Base-by-base conservation (phyloP, 2,888 invertebrate genomes). In the Dicycla oo region DNA sequence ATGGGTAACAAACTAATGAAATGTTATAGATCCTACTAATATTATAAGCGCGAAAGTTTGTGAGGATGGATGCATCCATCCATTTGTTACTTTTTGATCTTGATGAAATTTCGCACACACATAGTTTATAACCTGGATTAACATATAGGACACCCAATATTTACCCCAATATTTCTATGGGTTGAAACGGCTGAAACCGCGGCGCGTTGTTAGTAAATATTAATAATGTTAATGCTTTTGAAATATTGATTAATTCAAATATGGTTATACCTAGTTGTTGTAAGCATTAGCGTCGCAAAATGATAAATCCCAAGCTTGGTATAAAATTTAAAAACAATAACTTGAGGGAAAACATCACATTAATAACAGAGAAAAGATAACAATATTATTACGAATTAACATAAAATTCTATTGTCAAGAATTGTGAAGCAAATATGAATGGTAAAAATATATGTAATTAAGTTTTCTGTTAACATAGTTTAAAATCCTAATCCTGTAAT, bases 311-410 rank as follows among this genome's bases (percentile, higher is more conserved):
- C 0, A 5, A 34, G 20, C 43, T 34, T 15, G 2, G 10, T 11
- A 56, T 26, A 34, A 26, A 34, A 70, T 23, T 66, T 51, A 20
- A 56, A 49, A 51, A 40, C 23, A 53, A 30, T 47, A 58, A 26
- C 11, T 23, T 53, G 15, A 26, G 23, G 30, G 20, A 56, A 49
- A 72, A 45, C n/a, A 45, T 40, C 10, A 34, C 13, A 38, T 34
- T 66, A 20, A 56, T 65, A 23, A 30, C 13, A 53, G 1, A 26
- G n/a, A n/a, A n/a, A n/a, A 13, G 8, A 71, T 54, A 54, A 75
- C 45, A 30, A 23, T 34, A 3, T 8, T 23, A 38, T 45, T 47
- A 38, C n/a, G 23, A 66, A 54, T 54, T 45, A 15, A 51, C n/a
- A 51, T 43, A 1, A 45, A 45, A 13, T 18, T 26, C 43, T 45